phyloP scores from a whole-genome alignment of 2,888 invertebrate species.

The Onthophagus sagittarius region DNA sequence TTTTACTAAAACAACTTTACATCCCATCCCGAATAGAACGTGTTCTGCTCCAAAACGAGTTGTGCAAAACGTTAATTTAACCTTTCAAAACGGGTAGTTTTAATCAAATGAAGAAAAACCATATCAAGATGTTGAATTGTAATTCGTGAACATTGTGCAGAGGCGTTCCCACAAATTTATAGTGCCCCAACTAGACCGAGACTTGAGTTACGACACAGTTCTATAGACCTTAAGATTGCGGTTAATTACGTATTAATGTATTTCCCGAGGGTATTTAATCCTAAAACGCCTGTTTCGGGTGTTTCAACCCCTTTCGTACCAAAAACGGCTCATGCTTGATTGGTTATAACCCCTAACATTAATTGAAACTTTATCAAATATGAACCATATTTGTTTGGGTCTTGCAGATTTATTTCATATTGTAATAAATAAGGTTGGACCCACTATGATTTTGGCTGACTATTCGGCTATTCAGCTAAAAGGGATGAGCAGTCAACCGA shows the following conservation, averaged over 20 bases:
- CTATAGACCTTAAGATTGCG: constrained; percentile 3
- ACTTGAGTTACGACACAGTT: neutral
- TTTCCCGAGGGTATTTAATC: neutral
- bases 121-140: neutral
- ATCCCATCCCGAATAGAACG: no score
- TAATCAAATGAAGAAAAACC: neutral
- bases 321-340: neutral
- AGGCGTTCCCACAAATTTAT: constrained; percentile 5
- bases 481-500: no score
- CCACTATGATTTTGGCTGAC: no score
- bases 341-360: neutral
- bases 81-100: no score
- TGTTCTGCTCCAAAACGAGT: no score
- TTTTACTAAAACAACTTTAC: no score
- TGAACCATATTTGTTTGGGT: neutral
- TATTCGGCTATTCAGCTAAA: no score
- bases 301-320: neutral
- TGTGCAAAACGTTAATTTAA: no score
- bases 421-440: no score
- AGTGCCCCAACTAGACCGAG: neutral
- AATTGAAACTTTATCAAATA: neutral
- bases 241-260: constrained; percentile 12
- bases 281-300: neutral
- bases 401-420: neutral
- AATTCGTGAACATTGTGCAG: neutral